These are phyloP conservation scores for Micromesistius poutassou DNA, from an alignment of 2,797 vertebrate genomes.

Conservation along the genomic window DNA sequence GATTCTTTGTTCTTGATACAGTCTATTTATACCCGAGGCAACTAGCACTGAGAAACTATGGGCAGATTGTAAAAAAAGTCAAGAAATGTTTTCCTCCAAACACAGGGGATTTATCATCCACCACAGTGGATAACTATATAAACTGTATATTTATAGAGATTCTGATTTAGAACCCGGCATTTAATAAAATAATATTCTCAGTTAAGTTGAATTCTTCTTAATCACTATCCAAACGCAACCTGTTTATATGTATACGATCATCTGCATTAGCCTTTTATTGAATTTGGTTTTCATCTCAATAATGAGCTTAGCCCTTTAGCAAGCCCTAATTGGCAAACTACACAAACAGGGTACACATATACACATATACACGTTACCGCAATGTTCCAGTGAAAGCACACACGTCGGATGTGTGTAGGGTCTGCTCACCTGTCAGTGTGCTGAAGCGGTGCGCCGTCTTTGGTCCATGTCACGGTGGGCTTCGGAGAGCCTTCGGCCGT, in stretches of 20 bases:
- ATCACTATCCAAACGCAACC: neutral
- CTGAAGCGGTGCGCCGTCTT: constrained; percentile 75
- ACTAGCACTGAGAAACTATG: neutral
- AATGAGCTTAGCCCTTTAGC: neutral
- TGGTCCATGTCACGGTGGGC: constrained; percentile 80
- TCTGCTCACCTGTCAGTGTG: constrained; percentile 65
- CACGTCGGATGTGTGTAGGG: neutral
- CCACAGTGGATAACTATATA: neutral
- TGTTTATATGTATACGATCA: neutral
- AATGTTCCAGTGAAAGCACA: neutral
- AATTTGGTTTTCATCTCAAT: neutral
- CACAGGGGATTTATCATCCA: neutral
- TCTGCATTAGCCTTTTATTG: neutral
- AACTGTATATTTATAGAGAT: neutral
- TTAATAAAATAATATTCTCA: neutral
- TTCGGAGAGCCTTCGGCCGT: constrained; percentile 54
- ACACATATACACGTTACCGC: too few species aligned
- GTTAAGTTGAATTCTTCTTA: neutral
- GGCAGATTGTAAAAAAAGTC: neutral
- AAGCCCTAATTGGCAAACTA: neutral
- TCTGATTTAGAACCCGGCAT: neutral
- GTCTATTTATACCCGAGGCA: neutral
- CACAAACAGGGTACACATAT: neutral
- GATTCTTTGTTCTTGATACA: neutral
- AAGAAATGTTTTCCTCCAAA: neutral